These are phyloP conservation scores for Empidonax alnorum DNA, from an alignment of 2,113 vertebrate species.

Conservation along the genomic window DNA sequence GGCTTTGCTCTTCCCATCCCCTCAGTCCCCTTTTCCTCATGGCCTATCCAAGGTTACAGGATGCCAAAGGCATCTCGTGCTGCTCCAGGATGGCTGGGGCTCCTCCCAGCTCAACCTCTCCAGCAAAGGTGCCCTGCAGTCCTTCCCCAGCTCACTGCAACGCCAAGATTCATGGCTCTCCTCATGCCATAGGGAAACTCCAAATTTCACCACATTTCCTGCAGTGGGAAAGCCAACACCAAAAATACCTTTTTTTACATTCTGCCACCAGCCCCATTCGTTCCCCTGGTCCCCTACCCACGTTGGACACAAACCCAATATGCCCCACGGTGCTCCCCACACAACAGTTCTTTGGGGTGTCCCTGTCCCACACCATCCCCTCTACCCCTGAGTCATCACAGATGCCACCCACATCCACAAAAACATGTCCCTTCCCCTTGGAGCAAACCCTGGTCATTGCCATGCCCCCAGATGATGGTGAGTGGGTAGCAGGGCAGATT, in stretches of 20 bases:
- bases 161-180: neutral
- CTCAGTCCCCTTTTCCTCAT: accelerated
- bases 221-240: neutral
- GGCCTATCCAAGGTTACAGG: neutral
- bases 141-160: neutral
- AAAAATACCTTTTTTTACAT: neutral
- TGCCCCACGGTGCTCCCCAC: neutral
- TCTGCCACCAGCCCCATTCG: neutral
- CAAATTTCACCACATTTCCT: neutral
- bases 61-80: neutral
- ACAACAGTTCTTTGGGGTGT: neutral
- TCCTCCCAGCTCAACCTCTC: neutral
- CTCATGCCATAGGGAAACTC: neutral
- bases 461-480: neutral
- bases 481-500: accelerated
- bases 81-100: neutral
- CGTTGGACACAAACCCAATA: neutral
- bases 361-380: neutral
- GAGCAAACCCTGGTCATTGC: neutral
- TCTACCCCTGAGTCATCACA: neutral
- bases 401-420: neutral
- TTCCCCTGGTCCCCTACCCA: neutral
- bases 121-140: neutral
- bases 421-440: accelerated
- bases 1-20: neutral